Base-by-base conservation (phyloP, 2,113 vertebrate species). In the Phycodurus eques region DNA sequence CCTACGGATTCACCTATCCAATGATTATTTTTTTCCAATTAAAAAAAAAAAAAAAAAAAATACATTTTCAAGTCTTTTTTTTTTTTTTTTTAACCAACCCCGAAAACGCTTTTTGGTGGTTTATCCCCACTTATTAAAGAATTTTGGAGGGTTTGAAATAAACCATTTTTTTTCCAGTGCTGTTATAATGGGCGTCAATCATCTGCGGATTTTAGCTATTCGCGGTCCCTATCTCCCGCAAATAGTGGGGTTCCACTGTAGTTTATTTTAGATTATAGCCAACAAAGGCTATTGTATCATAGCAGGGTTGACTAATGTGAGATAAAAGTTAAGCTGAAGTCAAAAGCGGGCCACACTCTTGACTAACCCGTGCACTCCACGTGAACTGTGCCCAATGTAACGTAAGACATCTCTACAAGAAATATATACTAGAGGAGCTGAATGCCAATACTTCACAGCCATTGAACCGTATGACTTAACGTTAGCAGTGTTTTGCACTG, bases 361-460 rank as follows among this genome's bases (percentile, higher is more conserved):
- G 11, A 2, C 59, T 8, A 2, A 9, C 14, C 31, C 5, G 42
- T 66, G 64, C 64, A 47, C 64, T n/a, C 13, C 44, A 22, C 9
- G 43, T 66, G 64, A 66, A 66, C 64, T 47, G 27, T 31, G 22
- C 43, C 64, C 43, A 31, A 5, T 27, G 64, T 66, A 66, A 66
- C 44, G 14, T 27, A 66, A 66, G 44, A 66, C 43, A 4, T 15
- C 43, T 8, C 27, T 74, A 59, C 14, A 11, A 20, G 51, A 54
- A 39, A 61, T 33, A 54, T 4, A 42, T 11, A 22, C 17, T 27
- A 27, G n/a, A 5, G 77, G 68, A 39, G 44, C 35, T 4, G 54
- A 75, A 20, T 44, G 49, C 27, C 42, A 66, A 68, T 80, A 49
- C 64, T 46, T 42, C 72, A 60, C 62, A 53, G 60, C 4, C 15